Percentiles rank a stretch among this genome's conserved stretches.
These are phyloP conservation scores for Anomalospiza imberbis DNA, from an alignment of 2,797 vertebrate genomes.

Conservation along the genomic window DNA sequence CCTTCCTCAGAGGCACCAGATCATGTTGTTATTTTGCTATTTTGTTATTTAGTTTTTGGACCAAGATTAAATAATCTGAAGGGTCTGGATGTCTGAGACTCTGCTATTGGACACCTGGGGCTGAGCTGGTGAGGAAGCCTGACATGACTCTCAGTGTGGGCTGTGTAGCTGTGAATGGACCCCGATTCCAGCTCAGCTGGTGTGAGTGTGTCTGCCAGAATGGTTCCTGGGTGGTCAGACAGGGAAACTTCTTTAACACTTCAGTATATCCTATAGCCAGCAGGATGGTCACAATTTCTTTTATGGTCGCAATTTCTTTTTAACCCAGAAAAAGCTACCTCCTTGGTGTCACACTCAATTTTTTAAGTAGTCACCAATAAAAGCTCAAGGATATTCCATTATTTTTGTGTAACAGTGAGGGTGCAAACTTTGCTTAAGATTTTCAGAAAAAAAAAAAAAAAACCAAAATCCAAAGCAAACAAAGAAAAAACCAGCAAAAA, in stretches of 20 bases:
- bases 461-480: background rate
- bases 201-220: background rate
- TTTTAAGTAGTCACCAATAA: background rate
- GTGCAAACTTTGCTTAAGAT: background rate
- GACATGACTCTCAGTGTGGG: too few relatives aligned
- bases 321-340: background rate
- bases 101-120: background rate
- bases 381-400: background rate
- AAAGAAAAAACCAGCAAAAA: rapidly evolving
- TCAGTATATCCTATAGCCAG: background rate
- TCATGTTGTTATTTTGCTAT: background rate
- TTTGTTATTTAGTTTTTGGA: background rate
- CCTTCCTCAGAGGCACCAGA: background rate
- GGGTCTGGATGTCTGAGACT: background rate
- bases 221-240: background rate
- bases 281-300: too few relatives aligned
- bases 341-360: rapidly evolving
- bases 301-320: background rate
- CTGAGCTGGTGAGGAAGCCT: rapidly evolving
- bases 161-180: background rate
- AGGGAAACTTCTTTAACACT: background rate
- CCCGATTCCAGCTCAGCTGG: rapidly evolving
- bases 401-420: background rate
- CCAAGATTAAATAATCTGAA: background rate
- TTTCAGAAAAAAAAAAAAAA: background rate